Conservation (phyloP, 2,797 vertebrate species). For the Siniperca obscura region DNA sequence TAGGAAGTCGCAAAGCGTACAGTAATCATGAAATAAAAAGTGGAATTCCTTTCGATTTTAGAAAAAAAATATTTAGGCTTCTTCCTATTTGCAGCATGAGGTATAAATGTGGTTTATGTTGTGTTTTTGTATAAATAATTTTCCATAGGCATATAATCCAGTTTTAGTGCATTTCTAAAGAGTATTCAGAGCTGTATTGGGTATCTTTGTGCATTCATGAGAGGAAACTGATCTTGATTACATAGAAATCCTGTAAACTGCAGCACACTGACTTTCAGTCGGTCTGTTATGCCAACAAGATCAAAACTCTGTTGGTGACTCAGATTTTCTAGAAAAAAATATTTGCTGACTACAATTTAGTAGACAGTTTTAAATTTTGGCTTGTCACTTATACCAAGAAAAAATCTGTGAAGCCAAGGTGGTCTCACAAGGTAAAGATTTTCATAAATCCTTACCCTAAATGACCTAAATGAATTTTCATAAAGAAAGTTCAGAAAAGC, state of each 20-base stretch:
- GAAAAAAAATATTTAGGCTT: not conserved
- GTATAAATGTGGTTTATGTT: no score
- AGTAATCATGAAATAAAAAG: not conserved
- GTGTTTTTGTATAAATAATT: not conserved
- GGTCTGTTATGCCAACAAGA: conserved; percentile 9
- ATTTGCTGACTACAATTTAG: not conserved
- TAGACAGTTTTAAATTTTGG: not conserved
- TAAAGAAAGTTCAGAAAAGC: not conserved
- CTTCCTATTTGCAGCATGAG: not conserved
- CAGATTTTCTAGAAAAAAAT: not conserved
- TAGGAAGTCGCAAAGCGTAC: not conserved
- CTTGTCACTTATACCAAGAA: not conserved
- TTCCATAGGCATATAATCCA: not conserved
- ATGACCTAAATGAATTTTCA: not conserved
- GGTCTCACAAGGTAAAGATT: not conserved
- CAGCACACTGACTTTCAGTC: not conserved
- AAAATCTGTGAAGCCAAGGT: not conserved
- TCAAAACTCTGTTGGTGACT: conserved; percentile 2
- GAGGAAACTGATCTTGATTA: not conserved
- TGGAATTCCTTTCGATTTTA: not conserved
- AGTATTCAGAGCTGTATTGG: not conserved
- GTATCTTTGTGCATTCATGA: not conserved
- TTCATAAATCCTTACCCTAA: not conserved
- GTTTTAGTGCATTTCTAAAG: not conserved
- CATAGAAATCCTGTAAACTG: not conserved